Percentiles rank a stretch among this genome's conserved stretches.
Conservation (phyloP, 2,888 invertebrate species). For the Timema podura region DNA sequence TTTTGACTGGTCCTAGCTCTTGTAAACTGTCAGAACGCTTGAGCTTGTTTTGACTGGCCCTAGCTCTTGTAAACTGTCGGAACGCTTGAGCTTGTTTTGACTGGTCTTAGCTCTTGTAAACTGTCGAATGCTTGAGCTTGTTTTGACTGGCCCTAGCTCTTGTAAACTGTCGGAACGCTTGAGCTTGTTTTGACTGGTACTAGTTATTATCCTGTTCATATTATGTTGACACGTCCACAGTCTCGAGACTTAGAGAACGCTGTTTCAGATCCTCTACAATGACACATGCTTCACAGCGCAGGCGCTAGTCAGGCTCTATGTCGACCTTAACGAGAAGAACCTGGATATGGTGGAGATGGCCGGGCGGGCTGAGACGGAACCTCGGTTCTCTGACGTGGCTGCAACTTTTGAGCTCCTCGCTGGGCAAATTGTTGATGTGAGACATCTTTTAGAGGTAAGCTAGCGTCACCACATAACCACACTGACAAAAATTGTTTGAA, state of each 20-base stretch:
- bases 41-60: no score
- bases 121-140: no score
- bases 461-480: no score
- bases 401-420: slow-evolving; percentile 66
- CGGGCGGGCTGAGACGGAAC: slow-evolving; percentile 49
- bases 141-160: neutral
- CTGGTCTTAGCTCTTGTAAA: no score
- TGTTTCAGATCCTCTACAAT: slow-evolving; percentile 51
- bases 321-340: slow-evolving; percentile 63
- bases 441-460: slow-evolving; percentile 45
- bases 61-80: no score
- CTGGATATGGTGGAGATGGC: slow-evolving; percentile 49
- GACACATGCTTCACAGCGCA: slow-evolving; percentile 85
- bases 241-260: no score
- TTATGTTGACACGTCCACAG: neutral
- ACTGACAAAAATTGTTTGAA: no score
- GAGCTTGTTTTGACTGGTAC: neutral
- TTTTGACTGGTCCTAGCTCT: no score
- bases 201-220: neutral
- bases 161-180: neutral
- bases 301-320: slow-evolving; percentile 78
- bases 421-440: slow-evolving; percentile 53
- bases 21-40: no score
- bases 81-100: no score
- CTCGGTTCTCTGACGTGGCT: slow-evolving; percentile 65